phyloP scores from a whole-genome alignment of 2,888 invertebrate genomes.

The Clanis bilineata region DNA sequence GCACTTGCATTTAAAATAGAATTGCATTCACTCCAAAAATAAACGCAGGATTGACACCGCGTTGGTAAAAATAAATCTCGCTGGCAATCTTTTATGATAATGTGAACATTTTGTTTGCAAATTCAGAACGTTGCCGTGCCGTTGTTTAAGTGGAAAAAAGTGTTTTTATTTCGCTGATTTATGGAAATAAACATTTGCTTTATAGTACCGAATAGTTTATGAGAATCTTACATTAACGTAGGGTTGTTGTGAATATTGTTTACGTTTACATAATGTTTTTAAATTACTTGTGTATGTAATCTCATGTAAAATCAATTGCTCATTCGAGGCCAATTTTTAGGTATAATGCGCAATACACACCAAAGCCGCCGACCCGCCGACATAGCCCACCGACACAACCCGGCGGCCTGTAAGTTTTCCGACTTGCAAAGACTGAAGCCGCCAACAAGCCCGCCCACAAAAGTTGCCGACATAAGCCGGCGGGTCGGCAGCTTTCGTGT shows the following conservation, averaged over 20 bases:
- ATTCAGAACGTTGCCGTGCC: background rate
- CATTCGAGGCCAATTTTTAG: no score
- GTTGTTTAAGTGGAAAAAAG: background rate
- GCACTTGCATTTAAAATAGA: conserved; percentile 60
- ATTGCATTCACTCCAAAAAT: conserved; percentile 40
- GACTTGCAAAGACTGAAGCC: no score
- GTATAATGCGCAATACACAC: no score
- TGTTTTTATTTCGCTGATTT: conserved; percentile 5
- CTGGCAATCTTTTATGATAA: conserved; percentile 2
- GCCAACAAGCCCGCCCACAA: no score
- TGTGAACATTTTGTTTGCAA: conserved; percentile 11
- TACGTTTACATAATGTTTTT: background rate
- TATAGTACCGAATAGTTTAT: background rate
- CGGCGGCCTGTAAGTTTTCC: no score
- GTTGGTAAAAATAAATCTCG: background rate
- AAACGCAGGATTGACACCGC: conserved; percentile 35
- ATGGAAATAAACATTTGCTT: background rate
- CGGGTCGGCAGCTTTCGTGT: no score
- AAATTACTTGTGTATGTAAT: no score
- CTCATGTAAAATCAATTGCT: no score
- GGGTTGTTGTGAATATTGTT: background rate
- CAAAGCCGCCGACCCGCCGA: no score
- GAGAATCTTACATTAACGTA: no score
- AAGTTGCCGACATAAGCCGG: no score
- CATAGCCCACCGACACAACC: no score